Conservation (phyloP, 2,888 invertebrate species). For the Eudemis profundana region DNA sequence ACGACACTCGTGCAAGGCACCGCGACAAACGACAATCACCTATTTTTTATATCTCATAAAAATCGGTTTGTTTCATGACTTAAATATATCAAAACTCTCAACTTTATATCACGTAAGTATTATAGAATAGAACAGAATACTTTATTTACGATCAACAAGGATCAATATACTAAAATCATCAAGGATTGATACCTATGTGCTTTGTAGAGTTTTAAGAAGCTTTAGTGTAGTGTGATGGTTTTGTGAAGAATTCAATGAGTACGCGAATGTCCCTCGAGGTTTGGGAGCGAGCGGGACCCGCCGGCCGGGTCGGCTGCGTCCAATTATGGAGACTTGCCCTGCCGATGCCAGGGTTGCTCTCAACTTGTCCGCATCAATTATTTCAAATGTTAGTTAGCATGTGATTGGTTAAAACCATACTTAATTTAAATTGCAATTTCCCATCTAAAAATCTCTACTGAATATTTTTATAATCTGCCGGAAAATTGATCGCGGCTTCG, state of each 20-base stretch:
- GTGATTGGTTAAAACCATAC: too few species aligned
- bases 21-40: neutral
- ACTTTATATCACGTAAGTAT: neutral
- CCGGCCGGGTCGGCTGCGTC: slow-evolving; percentile 51
- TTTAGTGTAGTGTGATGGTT: too few species aligned
- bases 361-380: neutral
- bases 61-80: neutral
- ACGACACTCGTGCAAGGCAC: slow-evolving; percentile 23
- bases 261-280: slow-evolving; percentile 4
- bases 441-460: too few species aligned
- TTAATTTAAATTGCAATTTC: too few species aligned
- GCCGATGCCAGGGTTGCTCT: slow-evolving; percentile 13
- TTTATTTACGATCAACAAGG: too few species aligned
- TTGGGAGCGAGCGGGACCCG: neutral
- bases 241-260: neutral
- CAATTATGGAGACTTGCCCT: slow-evolving; percentile 56
- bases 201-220: too few species aligned
- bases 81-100: neutral
- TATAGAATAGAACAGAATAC: neutral
- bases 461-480: too few species aligned
- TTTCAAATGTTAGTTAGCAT: neutral
- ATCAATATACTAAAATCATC: too few species aligned
- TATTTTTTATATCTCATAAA: neutral
- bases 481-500: too few species aligned
- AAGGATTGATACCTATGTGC: too few species aligned